Evolutionary conservation across 2,888 invertebrate species (phyloP).

Genomic region (Diadegma fenestrale): DNA sequence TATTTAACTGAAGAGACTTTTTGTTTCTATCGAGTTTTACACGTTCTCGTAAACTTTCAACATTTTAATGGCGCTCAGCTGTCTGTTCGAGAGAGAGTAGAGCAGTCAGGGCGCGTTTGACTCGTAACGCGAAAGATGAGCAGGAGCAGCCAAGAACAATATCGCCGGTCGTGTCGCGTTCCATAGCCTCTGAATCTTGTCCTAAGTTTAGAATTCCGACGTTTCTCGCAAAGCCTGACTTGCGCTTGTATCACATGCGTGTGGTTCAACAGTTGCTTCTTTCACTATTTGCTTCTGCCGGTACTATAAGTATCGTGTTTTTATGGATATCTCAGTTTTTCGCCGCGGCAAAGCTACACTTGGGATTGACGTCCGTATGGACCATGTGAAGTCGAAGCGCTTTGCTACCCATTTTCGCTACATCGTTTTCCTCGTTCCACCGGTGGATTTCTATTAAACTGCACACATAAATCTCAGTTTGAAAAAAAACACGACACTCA

Average conservation of each 20-base stretch:
- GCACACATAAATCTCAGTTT: conserved; percentile 37
- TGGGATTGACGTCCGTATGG: conserved; percentile 12
- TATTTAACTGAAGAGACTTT: background rate
- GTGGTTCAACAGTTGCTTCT: conserved; percentile 8
- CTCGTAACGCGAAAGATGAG: conserved; percentile 33
- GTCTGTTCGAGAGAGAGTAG: conserved; percentile 28
- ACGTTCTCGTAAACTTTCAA: background rate
- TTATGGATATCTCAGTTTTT: conserved; percentile 35
- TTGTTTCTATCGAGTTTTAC: background rate
- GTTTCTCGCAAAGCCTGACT: conserved; percentile 17
- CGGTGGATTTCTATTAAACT: conserved; percentile 26
- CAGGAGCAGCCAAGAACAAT: conserved; percentile 62
- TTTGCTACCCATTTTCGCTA: conserved; percentile 53
- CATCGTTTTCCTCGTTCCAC: background rate
- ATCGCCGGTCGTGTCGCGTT: conserved; percentile 30
- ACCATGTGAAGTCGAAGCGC: conserved; percentile 3
- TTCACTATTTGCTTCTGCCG: conserved; percentile 11
- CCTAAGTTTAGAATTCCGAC: conserved; percentile 63
- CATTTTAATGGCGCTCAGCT: background rate
- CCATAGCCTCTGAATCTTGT: conserved; percentile 21
- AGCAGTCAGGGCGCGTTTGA: conserved; percentile 24
- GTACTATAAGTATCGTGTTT: conserved; percentile 41
- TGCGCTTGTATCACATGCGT: conserved; percentile 11
- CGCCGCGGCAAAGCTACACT: background rate
- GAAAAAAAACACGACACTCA: background rate